Evolutionary conservation across 2,113 vertebrate species (phyloP).

Genomic region (Rostratula benghalensis): DNA sequence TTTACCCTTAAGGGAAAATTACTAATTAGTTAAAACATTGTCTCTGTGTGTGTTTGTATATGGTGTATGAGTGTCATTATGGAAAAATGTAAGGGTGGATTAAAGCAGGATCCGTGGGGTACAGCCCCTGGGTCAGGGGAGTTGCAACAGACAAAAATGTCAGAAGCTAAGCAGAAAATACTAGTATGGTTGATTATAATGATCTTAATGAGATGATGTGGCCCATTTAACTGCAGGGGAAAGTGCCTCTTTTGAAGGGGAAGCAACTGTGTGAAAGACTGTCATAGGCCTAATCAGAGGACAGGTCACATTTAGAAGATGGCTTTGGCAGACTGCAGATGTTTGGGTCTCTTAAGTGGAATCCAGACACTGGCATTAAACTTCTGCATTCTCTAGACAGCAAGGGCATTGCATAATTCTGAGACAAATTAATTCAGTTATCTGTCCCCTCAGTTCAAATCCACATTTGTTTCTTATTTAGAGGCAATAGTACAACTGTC

Average conservation of each 20-base stretch:
- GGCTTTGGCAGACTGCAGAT: not conserved
- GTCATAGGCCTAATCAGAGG: not conserved
- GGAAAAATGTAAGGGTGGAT: slow-evolving; percentile 20
- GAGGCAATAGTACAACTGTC: not conserved
- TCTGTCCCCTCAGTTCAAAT: not conserved
- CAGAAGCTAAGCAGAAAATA: slow-evolving; percentile 13
- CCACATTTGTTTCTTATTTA: not conserved
- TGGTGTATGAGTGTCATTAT: slow-evolving; percentile 10
- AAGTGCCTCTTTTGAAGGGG: not conserved
- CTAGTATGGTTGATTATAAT: not conserved
- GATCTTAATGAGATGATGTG: not conserved
- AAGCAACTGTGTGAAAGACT: not conserved
- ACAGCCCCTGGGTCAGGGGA: slow-evolving; percentile 3
- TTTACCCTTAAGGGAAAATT: slow-evolving; percentile 49
- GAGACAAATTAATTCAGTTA: not conserved
- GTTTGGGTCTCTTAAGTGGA: not conserved
- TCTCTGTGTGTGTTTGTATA: not conserved
- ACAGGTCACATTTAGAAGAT: not conserved
- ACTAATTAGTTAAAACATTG: slow-evolving; percentile 25
- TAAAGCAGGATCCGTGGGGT: slow-evolving; percentile 35
- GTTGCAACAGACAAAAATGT: slow-evolving; percentile 31
- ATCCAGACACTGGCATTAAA: not conserved
- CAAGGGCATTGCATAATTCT: not conserved
- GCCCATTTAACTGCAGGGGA: not conserved
- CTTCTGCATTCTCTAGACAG: not conserved